phyloP scores from a whole-genome alignment of 2,888 invertebrate genomes.

The Hypselothyrea guttata region DNA sequence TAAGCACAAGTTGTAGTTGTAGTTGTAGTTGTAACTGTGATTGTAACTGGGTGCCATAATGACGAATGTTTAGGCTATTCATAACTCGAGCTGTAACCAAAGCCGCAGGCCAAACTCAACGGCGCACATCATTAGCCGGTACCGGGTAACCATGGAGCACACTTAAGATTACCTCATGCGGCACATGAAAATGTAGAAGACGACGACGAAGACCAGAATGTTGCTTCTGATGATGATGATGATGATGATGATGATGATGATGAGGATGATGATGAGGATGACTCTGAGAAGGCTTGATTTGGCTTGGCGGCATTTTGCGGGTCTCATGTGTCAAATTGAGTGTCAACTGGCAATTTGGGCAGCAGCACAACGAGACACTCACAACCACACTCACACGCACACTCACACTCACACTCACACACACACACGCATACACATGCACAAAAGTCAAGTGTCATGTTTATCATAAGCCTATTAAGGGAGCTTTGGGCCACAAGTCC shows the following conservation, averaged over 20 bases:
- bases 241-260: slow-evolving; percentile 23
- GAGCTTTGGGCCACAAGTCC: slow-evolving; percentile 57
- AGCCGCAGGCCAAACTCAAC: slow-evolving; percentile 43
- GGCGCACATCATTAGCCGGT: slow-evolving; percentile 75
- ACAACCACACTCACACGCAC: slow-evolving; percentile 9
- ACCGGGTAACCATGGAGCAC: slow-evolving; percentile 72
- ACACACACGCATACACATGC: slow-evolving; percentile 6
- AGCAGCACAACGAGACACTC: slow-evolving; percentile 20
- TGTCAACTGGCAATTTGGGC: slow-evolving; percentile 81
- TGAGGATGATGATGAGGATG: slow-evolving; percentile 6
- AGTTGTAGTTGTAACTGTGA: slow-evolving; percentile 40
- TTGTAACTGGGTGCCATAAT: slow-evolving; percentile 60
- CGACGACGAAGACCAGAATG: background rate
- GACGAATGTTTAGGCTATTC: slow-evolving; percentile 71
- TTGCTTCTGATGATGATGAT: slow-evolving; percentile 11
- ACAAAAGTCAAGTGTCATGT: slow-evolving; percentile 80
- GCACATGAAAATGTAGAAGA: slow-evolving; percentile 17
- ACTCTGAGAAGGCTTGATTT: slow-evolving; percentile 12
- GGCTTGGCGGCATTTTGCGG: slow-evolving; percentile 53
- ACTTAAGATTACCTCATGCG: slow-evolving; percentile 70
- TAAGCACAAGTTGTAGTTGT: slow-evolving; percentile 20
- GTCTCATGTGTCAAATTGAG: slow-evolving; percentile 80
- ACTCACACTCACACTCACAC: slow-evolving; percentile 22
- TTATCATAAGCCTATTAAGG: slow-evolving; percentile 81
- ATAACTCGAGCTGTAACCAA: slow-evolving; percentile 57